phyloP scores from a whole-genome alignment of 2,888 invertebrate genomes.

The Amphiduros pacificus region DNA sequence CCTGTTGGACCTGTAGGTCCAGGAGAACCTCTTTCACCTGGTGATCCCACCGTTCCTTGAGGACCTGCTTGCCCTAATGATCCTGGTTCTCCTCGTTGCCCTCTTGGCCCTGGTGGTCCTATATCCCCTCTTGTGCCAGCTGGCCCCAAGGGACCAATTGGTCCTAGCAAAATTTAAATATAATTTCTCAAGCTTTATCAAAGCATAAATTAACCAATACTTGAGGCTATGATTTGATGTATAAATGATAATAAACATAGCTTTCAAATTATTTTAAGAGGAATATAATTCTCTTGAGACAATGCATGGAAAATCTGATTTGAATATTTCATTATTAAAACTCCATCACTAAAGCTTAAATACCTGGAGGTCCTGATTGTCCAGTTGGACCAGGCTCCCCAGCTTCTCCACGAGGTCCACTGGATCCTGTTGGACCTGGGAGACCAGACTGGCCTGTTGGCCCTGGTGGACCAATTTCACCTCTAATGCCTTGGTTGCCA shows the following conservation, averaged over 20 bases:
- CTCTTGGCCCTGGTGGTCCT: slow-evolving; percentile 2
- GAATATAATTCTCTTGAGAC: not conserved
- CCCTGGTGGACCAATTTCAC: slow-evolving; percentile 58
- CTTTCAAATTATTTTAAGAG: not conserved
- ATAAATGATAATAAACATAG: too few species aligned
- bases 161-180: slow-evolving; percentile 1
- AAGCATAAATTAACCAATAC: too few species aligned
- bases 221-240: too few species aligned
- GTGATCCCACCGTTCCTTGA: not conserved
- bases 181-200: not conserved
- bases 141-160: slow-evolving; percentile 9
- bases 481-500: slow-evolving; percentile 21
- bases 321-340: not conserved
- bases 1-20: slow-evolving; percentile 12
- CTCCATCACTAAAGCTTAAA: not conserved
- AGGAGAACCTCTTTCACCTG: not conserved
- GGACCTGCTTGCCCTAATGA: slow-evolving; percentile 14
- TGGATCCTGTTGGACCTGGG: slow-evolving; percentile 20
- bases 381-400: slow-evolving; percentile 62
- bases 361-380: slow-evolving; percentile 40
- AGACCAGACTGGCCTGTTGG: slow-evolving; percentile 45
- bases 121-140: not conserved
- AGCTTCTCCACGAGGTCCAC: slow-evolving; percentile 7
- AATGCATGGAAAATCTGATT: not conserved
- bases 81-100: slow-evolving; percentile 2